Evolutionary conservation across 30 jellyfish, hydroid and myxozoan species (phyloP).

Genomic region (Pseudorhiza aurosa): DNA sequence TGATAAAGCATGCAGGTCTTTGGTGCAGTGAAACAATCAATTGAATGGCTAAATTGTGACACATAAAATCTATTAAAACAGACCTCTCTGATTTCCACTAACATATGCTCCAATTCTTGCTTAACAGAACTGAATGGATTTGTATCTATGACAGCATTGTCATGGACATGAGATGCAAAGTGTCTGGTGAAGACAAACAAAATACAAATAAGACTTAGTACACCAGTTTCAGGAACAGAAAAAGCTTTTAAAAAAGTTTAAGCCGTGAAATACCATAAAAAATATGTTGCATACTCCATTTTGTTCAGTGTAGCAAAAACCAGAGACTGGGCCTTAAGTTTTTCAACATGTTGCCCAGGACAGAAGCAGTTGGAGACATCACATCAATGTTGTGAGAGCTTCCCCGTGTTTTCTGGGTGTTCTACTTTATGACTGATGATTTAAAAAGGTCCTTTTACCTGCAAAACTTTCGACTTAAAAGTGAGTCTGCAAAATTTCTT

Average conservation of each 20-base stretch:
- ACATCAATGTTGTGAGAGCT: not conserved
- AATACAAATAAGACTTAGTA: not conserved
- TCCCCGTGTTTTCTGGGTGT: too few relatives aligned
- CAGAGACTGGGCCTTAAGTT: too few relatives aligned
- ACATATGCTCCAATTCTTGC: constrained; percentile 49
- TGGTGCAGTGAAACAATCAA: too few relatives aligned
- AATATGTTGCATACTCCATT: not conserved
- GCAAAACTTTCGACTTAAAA: too few relatives aligned
- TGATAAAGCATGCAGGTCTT: too few relatives aligned
- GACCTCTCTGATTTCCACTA: constrained; percentile 45
- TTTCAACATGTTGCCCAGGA: too few relatives aligned
- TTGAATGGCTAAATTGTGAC: too few relatives aligned
- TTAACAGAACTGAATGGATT: constrained; percentile 42
- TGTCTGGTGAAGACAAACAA: not conserved
- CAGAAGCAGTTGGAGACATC: too few relatives aligned
- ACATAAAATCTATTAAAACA: too few relatives aligned
- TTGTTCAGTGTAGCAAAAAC: too few relatives aligned
- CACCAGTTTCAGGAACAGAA: not conserved
- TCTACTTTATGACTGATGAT: too few relatives aligned
- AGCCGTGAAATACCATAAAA: not conserved
- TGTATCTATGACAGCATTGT: constrained; percentile 4
- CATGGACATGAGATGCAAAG: constrained; percentile 9
- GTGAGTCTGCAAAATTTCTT: not conserved
- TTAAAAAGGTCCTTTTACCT: too few relatives aligned
- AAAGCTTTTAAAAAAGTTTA: not conserved